Base-by-base conservation (phyloP, 2,797 vertebrate species). In the Channa striata region DNA sequence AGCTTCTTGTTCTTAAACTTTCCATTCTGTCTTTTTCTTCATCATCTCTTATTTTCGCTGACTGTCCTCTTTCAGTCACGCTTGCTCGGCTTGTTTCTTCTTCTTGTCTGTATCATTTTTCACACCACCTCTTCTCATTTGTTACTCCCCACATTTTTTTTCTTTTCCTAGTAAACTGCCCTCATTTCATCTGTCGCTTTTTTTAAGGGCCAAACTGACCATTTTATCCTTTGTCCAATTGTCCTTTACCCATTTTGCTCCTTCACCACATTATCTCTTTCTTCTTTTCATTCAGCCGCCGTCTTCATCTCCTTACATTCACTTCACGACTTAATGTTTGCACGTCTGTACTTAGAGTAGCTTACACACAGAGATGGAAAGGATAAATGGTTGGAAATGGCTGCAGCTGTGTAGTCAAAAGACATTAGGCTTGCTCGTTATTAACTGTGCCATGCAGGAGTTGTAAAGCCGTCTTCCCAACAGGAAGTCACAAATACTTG, bases 31-130 rank as follows among this genome's bases (percentile, higher is more conserved):
- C 20, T 33, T 71, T 54, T 43, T 16, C 21, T 25, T 46, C n/a
- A 47, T 52, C 14, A 12, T 44, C 33, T 58, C 0, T 2, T 11
- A 5, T 39, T 49, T 49, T 50, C 11, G 1, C 46, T 21, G 42
- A 11, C 13, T 56, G 62, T 63, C 44, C 34, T 63, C 58, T 23
- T 53, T 79, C 52, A 63, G 16, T 52, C 53, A 30, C 20, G 16
- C 36, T 62, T 14, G 2, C 40, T 52, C 56, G 42, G 47, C 42
- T 58, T 20, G 54, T 60, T 62, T 49, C 16, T n/a, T 60, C n/a
- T 25, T 76, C 19, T 40, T 62, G 52, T 43, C 59, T 43, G 13
- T 43, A 23, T 44, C 37, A 13, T 37, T 63, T 57, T 46, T 5
- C 4, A 20, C 6, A 48, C 10, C 34, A 37, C 17, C 42, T 33